Evolutionary conservation across 37 sponge, comb jelly and placozoan genomes (phyloP), one percentile per base, ranked within the genome.

Genomic region (Ephydatia muelleri): DNA sequence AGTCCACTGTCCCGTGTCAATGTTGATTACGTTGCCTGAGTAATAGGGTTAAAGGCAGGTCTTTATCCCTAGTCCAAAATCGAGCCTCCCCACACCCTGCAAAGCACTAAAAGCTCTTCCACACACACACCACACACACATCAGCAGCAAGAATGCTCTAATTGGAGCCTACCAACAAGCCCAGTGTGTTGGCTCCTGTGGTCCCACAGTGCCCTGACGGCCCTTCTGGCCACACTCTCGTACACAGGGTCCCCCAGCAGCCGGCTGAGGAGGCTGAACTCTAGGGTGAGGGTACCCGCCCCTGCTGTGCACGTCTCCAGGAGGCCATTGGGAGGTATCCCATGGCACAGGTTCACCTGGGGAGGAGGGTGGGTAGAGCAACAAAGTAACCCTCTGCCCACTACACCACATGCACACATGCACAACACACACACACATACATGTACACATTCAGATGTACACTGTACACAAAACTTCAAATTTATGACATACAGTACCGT

Each of bases 261-360:
- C 43, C 96, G 86, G 84, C 95, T 92, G 39, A 98, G 86, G 30
- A 98, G 83, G 23, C 89, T 91, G 75, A 98, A 96, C 89, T 98
- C 99, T 11, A 98, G 72, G 9, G 91, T 78, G 40, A 98, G 87
- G 23, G 99, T 91, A 8, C 96, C 99, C 3, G 93, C 96, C 25
- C 99, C 99, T 69, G 99, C 99, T 6, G 95, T 89, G 76, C 99
- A 98, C 0, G 99, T 96, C 57, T 80, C 57, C n/a, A 35, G 11
- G 2, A 75, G 68, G 6, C 73, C 78, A 28, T 73, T 65, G 26
- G 73, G 86, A 25, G 91, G 90, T 29, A 92, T 36, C 21, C 95
- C 96, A 57, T 72, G 11, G 67, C 93, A 92, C 38, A 97, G 83
- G 75, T 97, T 97, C 43, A 97, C 94, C 97, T 97, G 74, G 38